phyloP scores from a whole-genome alignment of 2,888 invertebrate genomes.

The Ochlodes sylvanus region DNA sequence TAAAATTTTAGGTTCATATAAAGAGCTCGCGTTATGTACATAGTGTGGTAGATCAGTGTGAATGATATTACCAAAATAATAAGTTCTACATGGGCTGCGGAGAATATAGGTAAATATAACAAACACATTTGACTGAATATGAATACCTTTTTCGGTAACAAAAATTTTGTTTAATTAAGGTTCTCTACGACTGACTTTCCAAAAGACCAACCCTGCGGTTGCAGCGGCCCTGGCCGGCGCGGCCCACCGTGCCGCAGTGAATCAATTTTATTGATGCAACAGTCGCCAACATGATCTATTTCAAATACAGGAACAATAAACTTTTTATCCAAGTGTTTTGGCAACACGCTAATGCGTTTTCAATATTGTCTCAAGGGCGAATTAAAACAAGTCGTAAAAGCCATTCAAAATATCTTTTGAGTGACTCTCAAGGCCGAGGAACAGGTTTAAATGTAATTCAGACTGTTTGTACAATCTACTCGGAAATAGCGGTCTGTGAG shows the following conservation, averaged over 20 bases:
- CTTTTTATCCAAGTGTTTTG: slow-evolving; percentile 28
- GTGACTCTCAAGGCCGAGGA: background rate
- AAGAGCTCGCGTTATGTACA: no score
- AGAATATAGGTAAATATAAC: no score
- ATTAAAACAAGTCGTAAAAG: slow-evolving; percentile 3
- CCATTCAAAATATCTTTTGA: slow-evolving; percentile 1
- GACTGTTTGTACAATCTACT: background rate
- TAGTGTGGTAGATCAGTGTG: no score
- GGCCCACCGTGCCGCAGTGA: background rate
- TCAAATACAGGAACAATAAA: slow-evolving; percentile 34
- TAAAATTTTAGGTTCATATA: no score
- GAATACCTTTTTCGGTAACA: no score
- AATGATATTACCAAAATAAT: no score
- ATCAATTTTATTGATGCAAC: slow-evolving; percentile 27
- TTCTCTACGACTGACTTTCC: no score
- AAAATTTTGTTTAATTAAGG: no score
- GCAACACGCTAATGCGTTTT: slow-evolving; percentile 24
- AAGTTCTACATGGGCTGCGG: no score
- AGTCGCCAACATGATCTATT: slow-evolving; percentile 19
- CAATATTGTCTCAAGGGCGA: slow-evolving; percentile 34
- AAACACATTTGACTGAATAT: no score
- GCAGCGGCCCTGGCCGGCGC: background rate
- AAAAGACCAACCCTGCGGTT: no score
- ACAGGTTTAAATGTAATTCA: slow-evolving; percentile 4
- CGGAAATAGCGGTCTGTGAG: background rate